Base-by-base conservation (phyloP, 2,113 vertebrate species). In the Nerophis ophidion region DNA sequence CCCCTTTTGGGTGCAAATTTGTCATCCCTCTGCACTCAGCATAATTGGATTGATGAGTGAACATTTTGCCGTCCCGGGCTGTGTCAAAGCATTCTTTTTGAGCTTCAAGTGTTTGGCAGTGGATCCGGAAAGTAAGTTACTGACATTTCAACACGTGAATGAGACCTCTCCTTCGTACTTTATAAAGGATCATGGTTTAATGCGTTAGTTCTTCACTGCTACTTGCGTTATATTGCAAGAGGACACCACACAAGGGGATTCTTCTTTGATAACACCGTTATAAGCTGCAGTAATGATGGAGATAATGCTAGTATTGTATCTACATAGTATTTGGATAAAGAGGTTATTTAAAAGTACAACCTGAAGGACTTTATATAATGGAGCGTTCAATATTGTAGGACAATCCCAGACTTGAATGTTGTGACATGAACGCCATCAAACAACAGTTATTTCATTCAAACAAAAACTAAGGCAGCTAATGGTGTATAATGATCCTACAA, bases 1-100 rank as follows among this genome's bases (percentile, higher is more conserved):
- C 96, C 0, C 97, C 97, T 8, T 99, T 99, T 0, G 96, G 97
- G 61, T 97, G 93, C 89, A 99, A 99, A 77, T 99, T 99, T 0
- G 95, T 99, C 80, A 97, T 99, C 71, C 96, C 97, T 0, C 78
- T 99, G 72, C 97, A 99, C 61, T 93, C 93, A 12, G 90, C 92
- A 14, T 98, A 93, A 81, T 4, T 9, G 56, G 56, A 63, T 36
- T 26, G 46, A 48, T 47, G 14, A 58, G 54, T 56, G 35, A 68
- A 60, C 53, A 40, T 60, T 60, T 77, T 53, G 73, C 57, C 51
- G 44, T 61, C 61, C 68, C 54, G 67, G 48, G 70, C 72, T 48
- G 2, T 74, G 77, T 70, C 51, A 65, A 56, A 15, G 66, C 68
- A 65, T 80, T 79, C 46, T 71, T 70, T 36, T 57, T 61, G 49